Evolutionary conservation across 2,888 invertebrate genomes (phyloP).

Genomic region (Eilema sororculum): DNA sequence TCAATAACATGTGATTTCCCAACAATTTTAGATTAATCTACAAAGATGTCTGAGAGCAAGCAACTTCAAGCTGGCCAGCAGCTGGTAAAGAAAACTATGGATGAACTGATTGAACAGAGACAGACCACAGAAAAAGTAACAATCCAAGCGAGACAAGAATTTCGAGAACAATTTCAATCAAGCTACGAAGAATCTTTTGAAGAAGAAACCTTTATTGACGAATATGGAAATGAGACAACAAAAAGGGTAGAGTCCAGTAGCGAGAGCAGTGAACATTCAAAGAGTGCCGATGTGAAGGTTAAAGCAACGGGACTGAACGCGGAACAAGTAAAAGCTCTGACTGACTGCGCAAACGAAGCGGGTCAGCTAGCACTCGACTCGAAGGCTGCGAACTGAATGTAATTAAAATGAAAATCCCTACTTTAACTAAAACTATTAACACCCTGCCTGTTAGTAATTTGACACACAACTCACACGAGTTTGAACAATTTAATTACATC

Average conservation of each 20-base stretch:
- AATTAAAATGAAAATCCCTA: constrained; percentile 56
- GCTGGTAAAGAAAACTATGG: constrained; percentile 83
- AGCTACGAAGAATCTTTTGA: constrained; percentile 85
- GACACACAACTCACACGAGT: constrained; percentile 27
- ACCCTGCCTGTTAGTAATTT: constrained; percentile 36
- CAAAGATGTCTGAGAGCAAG: constrained; percentile 77
- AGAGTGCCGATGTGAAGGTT: constrained; percentile 82
- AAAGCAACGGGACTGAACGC: constrained; percentile 82
- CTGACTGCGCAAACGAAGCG: constrained; percentile 82
- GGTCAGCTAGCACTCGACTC: constrained; percentile 83
- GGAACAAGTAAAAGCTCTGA: constrained; percentile 81
- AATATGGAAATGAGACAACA: constrained; percentile 80
- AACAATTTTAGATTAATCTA: constrained; percentile 60
- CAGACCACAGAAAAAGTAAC: constrained; percentile 77
- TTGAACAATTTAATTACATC: constrained; percentile 34
- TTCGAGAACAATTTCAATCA: constrained; percentile 79
- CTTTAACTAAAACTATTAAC: constrained; percentile 47
- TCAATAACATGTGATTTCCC: constrained; percentile 38
- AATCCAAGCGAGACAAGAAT: constrained; percentile 84
- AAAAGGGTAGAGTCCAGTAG: constrained; percentile 82
- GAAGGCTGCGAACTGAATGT: constrained; percentile 81
- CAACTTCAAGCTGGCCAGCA: constrained; percentile 81
- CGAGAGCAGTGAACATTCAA: constrained; percentile 82
- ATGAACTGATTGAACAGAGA: constrained; percentile 76
- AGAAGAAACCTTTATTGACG: constrained; percentile 82